These are phyloP conservation scores for Coenobita brevimanus DNA, from an alignment of 1,140 invertebrate genomes.

Conservation along the genomic window DNA sequence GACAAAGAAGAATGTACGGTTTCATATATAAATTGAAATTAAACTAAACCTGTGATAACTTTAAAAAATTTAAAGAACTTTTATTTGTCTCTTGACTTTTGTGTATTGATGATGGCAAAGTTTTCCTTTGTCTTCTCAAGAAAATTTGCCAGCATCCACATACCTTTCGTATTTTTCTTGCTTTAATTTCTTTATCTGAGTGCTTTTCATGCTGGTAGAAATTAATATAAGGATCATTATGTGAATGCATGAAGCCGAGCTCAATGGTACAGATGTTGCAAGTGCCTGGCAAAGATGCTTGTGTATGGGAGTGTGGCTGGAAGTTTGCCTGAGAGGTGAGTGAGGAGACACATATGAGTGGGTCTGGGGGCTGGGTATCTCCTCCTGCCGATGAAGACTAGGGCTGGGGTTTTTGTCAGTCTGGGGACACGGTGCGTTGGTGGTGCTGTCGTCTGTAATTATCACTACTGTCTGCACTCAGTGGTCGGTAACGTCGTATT, in stretches of 20 bases:
- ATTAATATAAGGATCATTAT: slow-evolving; percentile 13
- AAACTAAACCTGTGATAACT: slow-evolving; percentile 5
- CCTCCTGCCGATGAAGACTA: slow-evolving; percentile 61
- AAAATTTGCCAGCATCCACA: slow-evolving; percentile 62
- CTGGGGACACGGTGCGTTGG: slow-evolving; percentile 62
- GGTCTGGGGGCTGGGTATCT: slow-evolving; percentile 44
- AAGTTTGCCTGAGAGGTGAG: slow-evolving; percentile 35
- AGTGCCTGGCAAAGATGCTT: slow-evolving; percentile 43
- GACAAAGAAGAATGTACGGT: background rate
- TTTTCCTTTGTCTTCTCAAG: slow-evolving; percentile 43
- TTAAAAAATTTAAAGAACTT: slow-evolving; percentile 19
- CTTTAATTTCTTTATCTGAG: slow-evolving; percentile 29
- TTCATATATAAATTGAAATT: background rate
- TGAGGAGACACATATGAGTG: slow-evolving; percentile 42
- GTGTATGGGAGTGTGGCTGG: slow-evolving; percentile 48
- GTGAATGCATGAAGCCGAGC: slow-evolving; percentile 41
- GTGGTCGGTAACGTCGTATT: slow-evolving; percentile 65
- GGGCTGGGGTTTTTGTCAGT: slow-evolving; percentile 62
- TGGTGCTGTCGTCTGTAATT: slow-evolving; percentile 63
- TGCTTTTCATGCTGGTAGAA: slow-evolving; percentile 37
- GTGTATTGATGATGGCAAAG: slow-evolving; percentile 25
- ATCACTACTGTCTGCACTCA: slow-evolving; percentile 68
- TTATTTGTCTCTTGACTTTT: slow-evolving; percentile 37
- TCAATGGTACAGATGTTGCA: slow-evolving; percentile 50
- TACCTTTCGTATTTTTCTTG: slow-evolving; percentile 46